phyloP scores from a whole-genome alignment of 2,797 vertebrate species.

The Enteromius treurensis region DNA sequence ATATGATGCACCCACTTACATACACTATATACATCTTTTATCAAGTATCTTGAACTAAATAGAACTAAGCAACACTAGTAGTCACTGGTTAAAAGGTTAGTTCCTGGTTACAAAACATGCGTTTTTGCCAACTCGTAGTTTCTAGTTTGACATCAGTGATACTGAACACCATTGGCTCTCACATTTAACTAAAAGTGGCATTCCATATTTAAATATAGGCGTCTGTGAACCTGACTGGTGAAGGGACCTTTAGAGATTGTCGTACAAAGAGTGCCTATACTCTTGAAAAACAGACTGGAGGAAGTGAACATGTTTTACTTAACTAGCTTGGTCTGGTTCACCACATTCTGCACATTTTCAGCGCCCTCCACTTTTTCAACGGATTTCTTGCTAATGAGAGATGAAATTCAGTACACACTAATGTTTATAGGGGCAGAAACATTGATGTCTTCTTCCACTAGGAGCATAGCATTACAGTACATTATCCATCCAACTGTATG shows the following conservation, averaged over 20 bases:
- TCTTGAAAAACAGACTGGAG: background rate
- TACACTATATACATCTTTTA: background rate
- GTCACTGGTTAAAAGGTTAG: background rate
- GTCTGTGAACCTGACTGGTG: background rate
- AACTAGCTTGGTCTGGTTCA: conserved; percentile 46
- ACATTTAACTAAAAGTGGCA: background rate
- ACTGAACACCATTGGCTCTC: background rate
- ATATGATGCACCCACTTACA: background rate
- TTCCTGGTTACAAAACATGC: background rate
- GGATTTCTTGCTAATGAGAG: conserved; percentile 16
- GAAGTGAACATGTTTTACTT: background rate
- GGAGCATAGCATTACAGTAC: background rate
- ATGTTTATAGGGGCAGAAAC: conserved; percentile 48
- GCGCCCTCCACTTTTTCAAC: conserved; percentile 65
- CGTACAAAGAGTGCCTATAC: background rate
- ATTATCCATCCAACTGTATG: background rate
- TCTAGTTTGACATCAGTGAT: background rate
- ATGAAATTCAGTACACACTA: conserved; percentile 44
- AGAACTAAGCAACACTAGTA: background rate
- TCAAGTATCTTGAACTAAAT: background rate
- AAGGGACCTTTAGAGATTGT: background rate
- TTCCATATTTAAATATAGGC: background rate
- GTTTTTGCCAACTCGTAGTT: background rate
- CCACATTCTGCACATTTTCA: conserved; percentile 45
- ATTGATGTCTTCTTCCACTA: background rate